Evolutionary conservation across 1,140 invertebrate genomes (phyloP).

Genomic region (Drosophila parabipectinata): DNA sequence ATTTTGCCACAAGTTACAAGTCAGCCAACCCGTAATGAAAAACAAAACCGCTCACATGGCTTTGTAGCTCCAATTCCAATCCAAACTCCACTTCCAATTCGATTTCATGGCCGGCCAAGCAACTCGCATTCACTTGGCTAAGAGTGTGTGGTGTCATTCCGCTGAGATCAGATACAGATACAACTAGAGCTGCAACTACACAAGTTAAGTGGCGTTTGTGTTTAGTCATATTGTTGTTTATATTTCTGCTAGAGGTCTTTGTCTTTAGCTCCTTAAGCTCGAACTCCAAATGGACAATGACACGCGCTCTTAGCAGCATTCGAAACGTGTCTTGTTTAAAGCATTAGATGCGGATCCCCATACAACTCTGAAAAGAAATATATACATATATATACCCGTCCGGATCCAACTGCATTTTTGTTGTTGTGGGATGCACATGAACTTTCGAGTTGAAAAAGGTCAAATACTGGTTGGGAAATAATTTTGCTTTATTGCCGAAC

Average conservation of each 20-base stretch:
- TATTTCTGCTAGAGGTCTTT: slow-evolving; percentile 60
- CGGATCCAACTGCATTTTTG: slow-evolving; percentile 38
- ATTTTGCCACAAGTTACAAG: slow-evolving; percentile 50
- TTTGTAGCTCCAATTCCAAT: slow-evolving; percentile 44
- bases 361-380: not conserved
- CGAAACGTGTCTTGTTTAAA: slow-evolving; percentile 56
- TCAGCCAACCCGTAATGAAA: slow-evolving; percentile 20
- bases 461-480: slow-evolving; percentile 62
- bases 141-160: slow-evolving; percentile 64
- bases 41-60: slow-evolving; percentile 32
- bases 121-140: slow-evolving; percentile 64
- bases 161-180: slow-evolving; percentile 43
- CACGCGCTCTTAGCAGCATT: slow-evolving; percentile 56
- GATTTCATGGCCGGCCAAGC: slow-evolving; percentile 70
- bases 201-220: slow-evolving; percentile 63
- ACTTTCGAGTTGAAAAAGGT: slow-evolving; percentile 72
- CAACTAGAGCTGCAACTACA: slow-evolving; percentile 30
- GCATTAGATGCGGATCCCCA: slow-evolving; percentile 30
- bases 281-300: slow-evolving; percentile 57
- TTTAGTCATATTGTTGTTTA: slow-evolving; percentile 60
- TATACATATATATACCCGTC: not conserved
- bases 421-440: slow-evolving; percentile 63
- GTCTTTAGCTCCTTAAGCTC: slow-evolving; percentile 55
- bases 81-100: slow-evolving; percentile 67
- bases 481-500: slow-evolving; percentile 61